phyloP scores from a whole-genome alignment of 2,888 invertebrate genomes.

The Thera britannica region DNA sequence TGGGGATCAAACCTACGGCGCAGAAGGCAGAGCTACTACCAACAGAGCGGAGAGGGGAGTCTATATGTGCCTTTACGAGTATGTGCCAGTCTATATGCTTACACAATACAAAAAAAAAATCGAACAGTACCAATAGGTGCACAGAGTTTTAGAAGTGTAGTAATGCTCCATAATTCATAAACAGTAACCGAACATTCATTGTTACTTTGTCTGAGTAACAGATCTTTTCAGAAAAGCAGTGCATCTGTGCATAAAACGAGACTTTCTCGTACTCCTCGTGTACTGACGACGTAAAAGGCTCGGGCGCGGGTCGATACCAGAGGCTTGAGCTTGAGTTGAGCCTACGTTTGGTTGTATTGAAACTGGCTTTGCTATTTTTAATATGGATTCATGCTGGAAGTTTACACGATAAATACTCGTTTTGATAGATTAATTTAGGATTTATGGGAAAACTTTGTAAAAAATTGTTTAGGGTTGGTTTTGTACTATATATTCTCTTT shows the following conservation, averaged over 20 bases:
- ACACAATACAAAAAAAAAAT: too few relatives aligned
- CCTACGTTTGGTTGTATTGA: background rate
- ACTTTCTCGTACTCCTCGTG: background rate
- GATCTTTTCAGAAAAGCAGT: constrained; percentile 7
- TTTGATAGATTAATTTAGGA: too few relatives aligned
- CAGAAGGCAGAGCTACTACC: too few relatives aligned
- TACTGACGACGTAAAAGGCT: background rate
- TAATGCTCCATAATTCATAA: background rate
- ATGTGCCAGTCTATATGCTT: too few relatives aligned
- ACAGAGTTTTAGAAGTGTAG: too few relatives aligned
- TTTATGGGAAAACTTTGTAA: too few relatives aligned
- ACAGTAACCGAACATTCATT: background rate
- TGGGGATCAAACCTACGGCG: too few relatives aligned
- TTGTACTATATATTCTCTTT: too few relatives aligned
- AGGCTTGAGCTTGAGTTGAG: background rate
- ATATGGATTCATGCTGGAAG: background rate
- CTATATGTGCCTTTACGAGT: too few relatives aligned
- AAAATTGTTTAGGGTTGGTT: too few relatives aligned
- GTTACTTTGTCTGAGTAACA: background rate
- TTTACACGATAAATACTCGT: background rate
- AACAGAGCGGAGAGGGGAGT: too few relatives aligned
- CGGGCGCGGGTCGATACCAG: background rate
- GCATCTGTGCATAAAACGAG: background rate
- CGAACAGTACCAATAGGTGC: too few relatives aligned
- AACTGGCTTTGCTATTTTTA: background rate